A percentile compares a stretch with the other conserved stretches of the same genome.
Evolutionary conservation across 2,888 invertebrate genomes (phyloP).

Genomic region (Spodoptera exigua): DNA sequence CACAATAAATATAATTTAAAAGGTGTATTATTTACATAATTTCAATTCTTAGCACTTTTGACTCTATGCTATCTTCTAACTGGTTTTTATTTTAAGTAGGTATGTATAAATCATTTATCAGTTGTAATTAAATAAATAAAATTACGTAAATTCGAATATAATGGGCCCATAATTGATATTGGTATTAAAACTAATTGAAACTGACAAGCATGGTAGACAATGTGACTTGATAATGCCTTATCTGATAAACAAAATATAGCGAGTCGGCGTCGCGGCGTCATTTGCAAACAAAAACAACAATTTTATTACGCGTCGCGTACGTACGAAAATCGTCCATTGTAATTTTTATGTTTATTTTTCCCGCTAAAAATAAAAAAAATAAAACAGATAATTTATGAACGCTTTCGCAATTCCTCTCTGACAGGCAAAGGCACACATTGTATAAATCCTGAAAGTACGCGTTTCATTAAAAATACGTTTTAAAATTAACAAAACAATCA

Average conservation of each 20-base stretch:
- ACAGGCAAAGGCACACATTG: constrained; percentile 24
- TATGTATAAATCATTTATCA: too few relatives aligned
- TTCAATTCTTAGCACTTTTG: too few relatives aligned
- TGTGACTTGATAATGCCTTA: constrained; percentile 20
- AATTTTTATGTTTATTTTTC: constrained; percentile 7
- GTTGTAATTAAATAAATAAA: too few relatives aligned
- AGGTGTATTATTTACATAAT: too few relatives aligned
- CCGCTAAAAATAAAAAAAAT: constrained; percentile 1
- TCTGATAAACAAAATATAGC: constrained; percentile 29
- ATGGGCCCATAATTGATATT: too few relatives aligned
- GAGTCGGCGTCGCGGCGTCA: constrained; percentile 9
- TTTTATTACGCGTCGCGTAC: constrained; percentile 3
- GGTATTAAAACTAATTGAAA: constrained; percentile 4
- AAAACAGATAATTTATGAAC: constrained; percentile 1
- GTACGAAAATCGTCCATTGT: neutral
- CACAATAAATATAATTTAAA: too few relatives aligned
- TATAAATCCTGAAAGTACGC: constrained; percentile 23
- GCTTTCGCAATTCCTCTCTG: constrained; percentile 6
- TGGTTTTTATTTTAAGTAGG: too few relatives aligned
- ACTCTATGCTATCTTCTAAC: too few relatives aligned
- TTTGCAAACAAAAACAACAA: constrained; percentile 27
- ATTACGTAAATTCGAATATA: too few relatives aligned
- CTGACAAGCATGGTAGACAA: constrained; percentile 11
- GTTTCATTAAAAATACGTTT: constrained; percentile 41
- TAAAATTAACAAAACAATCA: constrained; percentile 62